Percentiles rank a stretch among this genome's conserved stretches.
phyloP scores from a whole-genome alignment of 2,113 vertebrate species.

The Stigmatopora nigra region DNA sequence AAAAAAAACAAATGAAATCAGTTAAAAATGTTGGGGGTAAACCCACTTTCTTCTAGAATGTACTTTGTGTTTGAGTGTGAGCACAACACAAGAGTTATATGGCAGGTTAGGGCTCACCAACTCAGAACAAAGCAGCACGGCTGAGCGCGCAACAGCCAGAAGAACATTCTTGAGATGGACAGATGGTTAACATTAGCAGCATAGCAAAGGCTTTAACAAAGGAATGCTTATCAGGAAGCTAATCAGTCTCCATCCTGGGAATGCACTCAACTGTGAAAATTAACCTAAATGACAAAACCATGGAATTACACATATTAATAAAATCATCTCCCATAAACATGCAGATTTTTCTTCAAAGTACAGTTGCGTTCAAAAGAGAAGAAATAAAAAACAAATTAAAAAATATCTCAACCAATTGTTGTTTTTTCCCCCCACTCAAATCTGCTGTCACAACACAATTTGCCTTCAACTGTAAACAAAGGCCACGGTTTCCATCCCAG shows the following conservation, averaged over 20 bases:
- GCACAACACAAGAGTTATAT: conserved; percentile 63
- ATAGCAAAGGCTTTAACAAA: conserved; percentile 57
- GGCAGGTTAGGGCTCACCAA: conserved; percentile 43
- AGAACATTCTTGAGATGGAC: conserved; percentile 33
- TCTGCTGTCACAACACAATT: conserved; percentile 14
- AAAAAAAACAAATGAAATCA: conserved; percentile 30
- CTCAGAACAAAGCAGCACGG: conserved; percentile 54
- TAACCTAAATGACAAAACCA: conserved; percentile 54
- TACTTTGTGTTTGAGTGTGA: conserved; percentile 31
- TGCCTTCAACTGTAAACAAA: conserved; percentile 50
- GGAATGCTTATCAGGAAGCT: conserved; percentile 51
- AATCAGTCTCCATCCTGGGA: conserved; percentile 45
- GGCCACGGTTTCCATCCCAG: conserved; percentile 64
- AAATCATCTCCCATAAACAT: conserved; percentile 45
- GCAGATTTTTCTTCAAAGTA: conserved; percentile 54
- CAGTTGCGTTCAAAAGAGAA: conserved; percentile 55
- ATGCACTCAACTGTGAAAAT: conserved; percentile 47
- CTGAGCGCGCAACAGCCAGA: conserved; percentile 28
- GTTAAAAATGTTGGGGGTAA: conserved; percentile 41
- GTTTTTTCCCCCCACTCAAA: conserved; percentile 16
- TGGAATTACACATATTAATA: conserved; percentile 49
- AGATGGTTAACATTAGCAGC: conserved; percentile 62
- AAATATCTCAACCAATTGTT: conserved; percentile 30
- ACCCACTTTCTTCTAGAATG: conserved; percentile 37
- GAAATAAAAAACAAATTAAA: conserved; percentile 42